Evolutionary conservation across 2,797 vertebrate genomes (phyloP).

Genomic region (Characodon lateralis): DNA sequence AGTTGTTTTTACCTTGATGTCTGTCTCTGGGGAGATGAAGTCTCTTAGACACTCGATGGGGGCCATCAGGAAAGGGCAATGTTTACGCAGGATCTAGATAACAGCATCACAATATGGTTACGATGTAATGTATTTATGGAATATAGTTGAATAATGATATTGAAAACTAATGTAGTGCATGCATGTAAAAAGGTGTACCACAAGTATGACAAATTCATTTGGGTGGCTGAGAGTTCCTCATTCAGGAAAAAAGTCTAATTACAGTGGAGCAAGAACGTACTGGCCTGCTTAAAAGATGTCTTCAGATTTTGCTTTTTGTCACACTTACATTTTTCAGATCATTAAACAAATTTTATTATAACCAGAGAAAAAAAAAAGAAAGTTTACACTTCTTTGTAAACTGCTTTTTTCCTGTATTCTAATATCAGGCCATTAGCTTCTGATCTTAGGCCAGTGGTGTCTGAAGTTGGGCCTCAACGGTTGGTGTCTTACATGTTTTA

Average conservation of each 20-base stretch:
- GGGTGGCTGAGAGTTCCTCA: not conserved
- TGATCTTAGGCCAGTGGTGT: not conserved
- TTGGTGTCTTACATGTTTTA: too few species aligned
- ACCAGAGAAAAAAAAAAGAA: too few species aligned
- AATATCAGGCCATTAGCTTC: too few species aligned
- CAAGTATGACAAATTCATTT: too few species aligned
- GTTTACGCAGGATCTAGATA: slow-evolving; percentile 84
- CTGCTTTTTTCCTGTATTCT: too few species aligned
- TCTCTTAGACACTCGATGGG: slow-evolving; percentile 86
- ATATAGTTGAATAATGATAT: not conserved
- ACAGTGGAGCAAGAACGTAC: not conserved
- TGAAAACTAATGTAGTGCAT: not conserved
- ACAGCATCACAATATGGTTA: slow-evolving; percentile 13
- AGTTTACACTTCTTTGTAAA: too few species aligned
- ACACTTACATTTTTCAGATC: not conserved
- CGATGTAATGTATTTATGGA: not conserved
- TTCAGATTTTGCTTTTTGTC: not conserved
- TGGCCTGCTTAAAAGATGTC: not conserved
- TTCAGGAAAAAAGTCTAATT: not conserved
- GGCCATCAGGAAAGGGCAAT: slow-evolving; percentile 88
- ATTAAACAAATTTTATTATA: too few species aligned
- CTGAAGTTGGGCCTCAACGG: too few species aligned
- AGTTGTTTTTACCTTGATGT: slow-evolving; percentile 85
- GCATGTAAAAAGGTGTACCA: not conserved
- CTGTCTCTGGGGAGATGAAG: slow-evolving; percentile 81